Conservation (phyloP, 2,888 invertebrate genomes). For the Agriopis marginaria region DNA sequence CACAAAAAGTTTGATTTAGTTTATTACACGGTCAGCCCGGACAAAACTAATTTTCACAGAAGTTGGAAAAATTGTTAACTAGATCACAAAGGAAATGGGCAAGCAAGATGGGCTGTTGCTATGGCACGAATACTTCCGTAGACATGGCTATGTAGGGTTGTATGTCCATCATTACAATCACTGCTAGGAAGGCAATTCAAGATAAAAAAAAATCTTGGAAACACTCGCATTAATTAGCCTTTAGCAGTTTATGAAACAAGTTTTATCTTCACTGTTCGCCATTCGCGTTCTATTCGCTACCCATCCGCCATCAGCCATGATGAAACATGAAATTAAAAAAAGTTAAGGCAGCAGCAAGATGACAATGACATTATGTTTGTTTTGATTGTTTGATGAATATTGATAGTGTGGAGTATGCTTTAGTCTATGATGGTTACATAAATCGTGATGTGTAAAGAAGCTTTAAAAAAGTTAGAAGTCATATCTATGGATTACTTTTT, state of each 20-base stretch:
- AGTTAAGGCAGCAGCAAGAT: too few species aligned
- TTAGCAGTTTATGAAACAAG: slow-evolving; percentile 15
- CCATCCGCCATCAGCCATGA: slow-evolving; percentile 15
- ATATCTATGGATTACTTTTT: neutral
- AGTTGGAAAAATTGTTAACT: slow-evolving; percentile 59
- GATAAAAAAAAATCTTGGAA: slow-evolving; percentile 12
- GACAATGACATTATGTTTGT: neutral
- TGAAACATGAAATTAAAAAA: neutral
- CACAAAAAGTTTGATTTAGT: slow-evolving; percentile 25
- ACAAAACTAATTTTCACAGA: slow-evolving; percentile 35
- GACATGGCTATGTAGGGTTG: slow-evolving; percentile 29
- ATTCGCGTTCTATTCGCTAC: slow-evolving; percentile 18
- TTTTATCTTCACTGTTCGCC: slow-evolving; percentile 16
- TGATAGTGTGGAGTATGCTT: neutral
- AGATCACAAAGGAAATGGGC: slow-evolving; percentile 83
- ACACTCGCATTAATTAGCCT: slow-evolving; percentile 8
- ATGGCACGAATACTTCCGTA: slow-evolving; percentile 61
- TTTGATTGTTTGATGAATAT: neutral
- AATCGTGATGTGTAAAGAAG: neutral
- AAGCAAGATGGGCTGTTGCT: slow-evolving; percentile 65
- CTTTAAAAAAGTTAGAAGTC: neutral
- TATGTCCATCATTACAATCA: slow-evolving; percentile 27
- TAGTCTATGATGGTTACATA: too few species aligned
- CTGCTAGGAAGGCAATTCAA: slow-evolving; percentile 14
- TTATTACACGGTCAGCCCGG: slow-evolving; percentile 21